Conservation (phyloP, 2,888 invertebrate genomes). For the Agrochola circellaris region DNA sequence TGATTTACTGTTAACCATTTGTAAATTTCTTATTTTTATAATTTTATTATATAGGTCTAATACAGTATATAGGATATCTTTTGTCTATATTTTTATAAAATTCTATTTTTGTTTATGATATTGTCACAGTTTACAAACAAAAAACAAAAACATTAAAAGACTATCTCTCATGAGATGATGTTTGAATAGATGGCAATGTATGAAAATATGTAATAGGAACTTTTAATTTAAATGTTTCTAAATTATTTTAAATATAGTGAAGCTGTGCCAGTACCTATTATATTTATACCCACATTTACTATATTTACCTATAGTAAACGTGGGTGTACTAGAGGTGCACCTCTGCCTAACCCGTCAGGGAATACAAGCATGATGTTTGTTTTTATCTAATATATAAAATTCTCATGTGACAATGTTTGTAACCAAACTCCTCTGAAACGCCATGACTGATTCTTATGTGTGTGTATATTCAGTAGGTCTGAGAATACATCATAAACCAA, state of each 20-base stretch:
- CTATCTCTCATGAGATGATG: neutral
- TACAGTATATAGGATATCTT: no score
- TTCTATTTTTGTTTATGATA: constrained; percentile 2
- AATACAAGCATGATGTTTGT: no score
- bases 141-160: constrained; percentile 6
- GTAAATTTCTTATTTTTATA: neutral
- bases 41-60: neutral
- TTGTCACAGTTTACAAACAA: constrained; percentile 18
- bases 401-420: no score
- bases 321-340: no score
- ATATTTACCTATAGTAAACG: no score
- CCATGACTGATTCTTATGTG: no score
- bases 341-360: no score
- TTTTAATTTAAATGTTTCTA: neutral
- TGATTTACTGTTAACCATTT: neutral
- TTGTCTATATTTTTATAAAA: neutral
- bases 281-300: no score
- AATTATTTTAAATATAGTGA: neutral
- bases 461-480: no score
- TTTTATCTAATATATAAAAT: no score
- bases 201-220: neutral
- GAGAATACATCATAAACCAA: no score
- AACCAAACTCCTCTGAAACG: no score
- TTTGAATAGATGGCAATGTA: neutral
- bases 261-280: neutral